Evolutionary conservation across 1,140 invertebrate genomes (phyloP), one percentile per base, ranked within the genome.

Genomic region (Cotesia vestalis): DNA sequence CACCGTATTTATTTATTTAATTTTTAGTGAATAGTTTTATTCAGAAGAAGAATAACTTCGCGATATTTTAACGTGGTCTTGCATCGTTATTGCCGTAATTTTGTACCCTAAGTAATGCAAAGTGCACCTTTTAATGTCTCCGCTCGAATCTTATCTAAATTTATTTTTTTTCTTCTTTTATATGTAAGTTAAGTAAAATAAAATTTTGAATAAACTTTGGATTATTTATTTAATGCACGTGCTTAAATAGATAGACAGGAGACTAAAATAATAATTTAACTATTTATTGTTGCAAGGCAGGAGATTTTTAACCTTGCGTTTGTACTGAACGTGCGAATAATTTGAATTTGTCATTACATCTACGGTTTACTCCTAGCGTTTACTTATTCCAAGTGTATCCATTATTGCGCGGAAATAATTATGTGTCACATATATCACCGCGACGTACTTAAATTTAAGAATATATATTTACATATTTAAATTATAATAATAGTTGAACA

Each of bases 341-440:
- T 62, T 62, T 62, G 60, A 62, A 62, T 62, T 62, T 62, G 11
- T 36, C 60, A n/a, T 62, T 60, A 27, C 14, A 60, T 20, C 27
- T n/a, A 36, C 34, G 11, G 38, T 36, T 12, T 36, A 17, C 17
- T 1, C 9, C 27, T 20, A 20, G 4, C 17, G 20, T 9, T 11
- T 17, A 20, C 8, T 14, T n/a, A 55, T 14, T 55, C 53, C 17
- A n/a, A 55, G 53, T 59, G 17, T 59, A 59, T 20, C n/a, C 5
- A 27, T 59, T 27, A 59, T 59, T 59, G 17, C 9, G 4, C 60
- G 35, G 34, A 62, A 62, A 40, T 62, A 62, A 46, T 46, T 46
- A 46, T 46, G 40, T 55, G 17, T 5, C 53, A 55, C 53, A 55
- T 17, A 14, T 60, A 34, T 60, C 20, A 34, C 6, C 27, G n/a